Evolutionary conservation across 2,113 vertebrate genomes (phyloP).

Genomic region (Archilochus colubris): DNA sequence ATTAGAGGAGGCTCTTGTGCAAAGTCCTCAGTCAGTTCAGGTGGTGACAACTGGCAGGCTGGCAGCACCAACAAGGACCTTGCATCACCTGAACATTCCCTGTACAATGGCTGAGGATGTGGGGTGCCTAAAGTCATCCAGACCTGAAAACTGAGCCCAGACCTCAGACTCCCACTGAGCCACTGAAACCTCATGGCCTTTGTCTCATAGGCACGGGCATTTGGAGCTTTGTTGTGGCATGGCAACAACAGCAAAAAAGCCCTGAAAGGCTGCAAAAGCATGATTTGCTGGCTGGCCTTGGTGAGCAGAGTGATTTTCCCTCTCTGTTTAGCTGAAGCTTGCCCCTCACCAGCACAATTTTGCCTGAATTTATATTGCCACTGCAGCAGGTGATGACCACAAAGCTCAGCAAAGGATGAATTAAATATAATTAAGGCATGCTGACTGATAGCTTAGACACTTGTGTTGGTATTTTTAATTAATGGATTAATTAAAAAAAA

Average conservation of each 20-base stretch:
- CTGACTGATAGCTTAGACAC: background rate
- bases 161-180: background rate
- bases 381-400: background rate
- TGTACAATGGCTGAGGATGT: background rate
- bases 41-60: background rate
- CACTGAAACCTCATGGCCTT: background rate
- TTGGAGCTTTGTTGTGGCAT: background rate
- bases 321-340: background rate
- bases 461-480: slow-evolving; percentile 9
- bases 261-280: background rate
- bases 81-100: background rate
- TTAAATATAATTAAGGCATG: slow-evolving; percentile 4
- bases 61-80: background rate
- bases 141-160: background rate
- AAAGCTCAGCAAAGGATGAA: background rate
- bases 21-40: background rate
- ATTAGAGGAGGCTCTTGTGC: background rate
- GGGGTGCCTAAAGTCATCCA: background rate
- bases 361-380: background rate
- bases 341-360: background rate
- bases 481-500: background rate
- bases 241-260: background rate
- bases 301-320: background rate
- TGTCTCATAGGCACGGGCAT: background rate
- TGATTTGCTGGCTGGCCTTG: background rate